Evolutionary conservation across 92 coral and sea anemone genomes (phyloP), one percentile per base, ranked within the genome.

Genomic region (Porites lobata): DNA sequence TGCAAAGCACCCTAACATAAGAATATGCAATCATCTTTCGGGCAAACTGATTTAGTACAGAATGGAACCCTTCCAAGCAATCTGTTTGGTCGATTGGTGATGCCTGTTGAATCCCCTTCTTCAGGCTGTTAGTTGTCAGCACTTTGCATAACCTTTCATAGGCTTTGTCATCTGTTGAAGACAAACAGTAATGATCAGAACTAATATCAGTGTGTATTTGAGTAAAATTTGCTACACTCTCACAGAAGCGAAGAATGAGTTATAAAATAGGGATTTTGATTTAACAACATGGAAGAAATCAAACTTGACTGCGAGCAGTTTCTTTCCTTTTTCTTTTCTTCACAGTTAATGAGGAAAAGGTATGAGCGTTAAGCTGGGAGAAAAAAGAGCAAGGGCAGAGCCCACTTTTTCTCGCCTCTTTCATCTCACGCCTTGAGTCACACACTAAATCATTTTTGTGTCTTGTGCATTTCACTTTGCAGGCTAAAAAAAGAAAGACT

Each of bases 101-200:
- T 66, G 72, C 72, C 72, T 66, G 72, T 66, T 19, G 72, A 66
- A 66, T 66, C 72, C 72, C 72, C 72, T 66, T 66, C 72, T 43
- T 66, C 26, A 66, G 72, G 72, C 47, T 66, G 72, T 66, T 66
- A 7, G 72, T 66, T 66, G 72, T 66, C 20, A 66, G 72, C 72
- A 66, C 72, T 66, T 66, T 66, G 72, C 72, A 66, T 66, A 66
- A 66, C 12, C 24, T 66, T 66, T 66, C 72, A 66, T 66, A 66
- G 72, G 72, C 72, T 66, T 66, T 66, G 72, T 66, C 72, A 66
- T 66, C 72, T 66, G 72, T 66, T 66, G 72, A 13, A 66, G 72
- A 19, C 72, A 66, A 66, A n/a, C 72, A 66, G 32, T 66, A 66
- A 66, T 22, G 72, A 66, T 8, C 20, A 22, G 72, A 66, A 66